Evolutionary conservation across 2,797 vertebrate genomes (phyloP).

Genomic region (Eospalax fontanierii): DNA sequence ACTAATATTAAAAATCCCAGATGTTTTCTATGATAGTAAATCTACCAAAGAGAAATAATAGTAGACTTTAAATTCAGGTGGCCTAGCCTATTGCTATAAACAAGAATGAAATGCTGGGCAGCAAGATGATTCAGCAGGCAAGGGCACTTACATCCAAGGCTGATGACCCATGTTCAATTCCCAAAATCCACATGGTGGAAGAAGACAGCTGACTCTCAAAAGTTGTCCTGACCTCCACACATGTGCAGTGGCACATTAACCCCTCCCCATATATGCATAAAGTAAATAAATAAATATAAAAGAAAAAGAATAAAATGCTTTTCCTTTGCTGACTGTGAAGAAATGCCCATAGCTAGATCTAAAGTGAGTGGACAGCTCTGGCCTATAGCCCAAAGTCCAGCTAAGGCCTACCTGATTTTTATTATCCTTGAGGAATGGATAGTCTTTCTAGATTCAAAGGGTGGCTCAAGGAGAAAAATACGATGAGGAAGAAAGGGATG

Average conservation of each 20-base stretch:
- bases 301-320: background rate
- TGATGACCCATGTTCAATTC: background rate
- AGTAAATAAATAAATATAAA: background rate
- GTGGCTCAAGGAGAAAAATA: background rate
- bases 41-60: background rate
- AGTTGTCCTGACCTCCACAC: background rate
- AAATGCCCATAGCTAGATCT: background rate
- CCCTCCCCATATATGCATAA: background rate
- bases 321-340: background rate
- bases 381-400: background rate
- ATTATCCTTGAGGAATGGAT: background rate
- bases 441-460: background rate
- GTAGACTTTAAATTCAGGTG: background rate
- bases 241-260: background rate
- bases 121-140: background rate
- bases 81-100: background rate
- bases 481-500: background rate
- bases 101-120: background rate
- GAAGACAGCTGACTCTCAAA: background rate
- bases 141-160: background rate
- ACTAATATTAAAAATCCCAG: background rate
- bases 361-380: background rate
- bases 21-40: background rate
- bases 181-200: background rate
- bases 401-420: background rate